A percentile compares a stretch with the other conserved stretches of the same genome.
These are phyloP conservation scores for Lordiphosa clarofinis DNA, from an alignment of 1,140 invertebrate genomes.

Conservation along the genomic window DNA sequence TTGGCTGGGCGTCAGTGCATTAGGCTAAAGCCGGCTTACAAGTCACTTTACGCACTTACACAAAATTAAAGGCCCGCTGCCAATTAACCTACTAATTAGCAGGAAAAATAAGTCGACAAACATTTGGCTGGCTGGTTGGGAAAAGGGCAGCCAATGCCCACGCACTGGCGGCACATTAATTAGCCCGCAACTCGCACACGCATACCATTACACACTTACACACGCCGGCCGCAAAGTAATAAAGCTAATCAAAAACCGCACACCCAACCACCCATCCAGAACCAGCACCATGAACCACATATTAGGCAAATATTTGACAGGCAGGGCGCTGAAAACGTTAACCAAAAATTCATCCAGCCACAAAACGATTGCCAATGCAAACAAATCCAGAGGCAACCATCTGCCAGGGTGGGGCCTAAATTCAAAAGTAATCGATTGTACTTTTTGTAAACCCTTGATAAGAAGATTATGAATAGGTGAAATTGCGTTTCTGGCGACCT, in stretches of 20 bases:
- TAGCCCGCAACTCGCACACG: conserved; percentile 35
- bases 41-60: conserved; percentile 14
- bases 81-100: conserved; percentile 76
- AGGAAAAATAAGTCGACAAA: conserved; percentile 55
- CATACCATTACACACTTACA: conserved; percentile 21
- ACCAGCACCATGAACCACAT: conserved; percentile 60
- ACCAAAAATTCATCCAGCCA: conserved; percentile 38
- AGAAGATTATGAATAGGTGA: too few species aligned
- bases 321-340: conserved; percentile 23
- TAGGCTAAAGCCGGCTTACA: conserved; percentile 44
- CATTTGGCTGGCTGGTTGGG: background rate
- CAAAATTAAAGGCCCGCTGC: conserved; percentile 52
- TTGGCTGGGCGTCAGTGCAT: conserved; percentile 23
- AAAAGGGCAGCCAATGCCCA: too few species aligned
- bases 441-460: conserved; percentile 5
- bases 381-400: conserved; percentile 49
- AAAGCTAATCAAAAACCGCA: conserved; percentile 77
- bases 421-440: conserved; percentile 53
- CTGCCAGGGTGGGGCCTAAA: conserved; percentile 26
- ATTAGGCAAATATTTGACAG: conserved; percentile 75
- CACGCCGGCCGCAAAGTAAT: conserved; percentile 58
- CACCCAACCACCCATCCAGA: conserved; percentile 40
- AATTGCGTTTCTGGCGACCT: too few species aligned
- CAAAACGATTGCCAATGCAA: conserved; percentile 69
- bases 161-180: conserved; percentile 60